A percentile compares a stretch with the other conserved stretches of the same genome.
These are phyloP conservation scores for Drosophila erecta DNA, from an alignment of 1,140 invertebrate genomes.

Conservation along the genomic window DNA sequence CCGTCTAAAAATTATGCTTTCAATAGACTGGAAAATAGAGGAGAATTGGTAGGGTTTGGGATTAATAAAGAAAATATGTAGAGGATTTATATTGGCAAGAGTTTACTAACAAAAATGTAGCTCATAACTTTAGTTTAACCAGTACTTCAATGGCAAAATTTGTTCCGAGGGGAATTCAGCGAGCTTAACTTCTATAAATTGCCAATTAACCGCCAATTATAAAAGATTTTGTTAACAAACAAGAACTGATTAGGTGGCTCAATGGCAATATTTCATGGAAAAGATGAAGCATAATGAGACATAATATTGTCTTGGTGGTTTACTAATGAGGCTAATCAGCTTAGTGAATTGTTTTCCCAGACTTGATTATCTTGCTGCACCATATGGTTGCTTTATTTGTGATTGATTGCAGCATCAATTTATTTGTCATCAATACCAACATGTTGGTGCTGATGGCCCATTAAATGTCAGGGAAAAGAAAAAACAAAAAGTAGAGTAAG, in stretches of 20 bases:
- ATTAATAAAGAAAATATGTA: neutral
- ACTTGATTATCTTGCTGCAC: slow-evolving; percentile 45
- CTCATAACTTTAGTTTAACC: neutral
- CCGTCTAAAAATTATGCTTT: slow-evolving; percentile 36
- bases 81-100: neutral
- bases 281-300: too few relatives aligned
- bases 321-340: slow-evolving; percentile 35
- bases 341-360: slow-evolving; percentile 37
- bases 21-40: slow-evolving; percentile 32
- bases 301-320: neutral
- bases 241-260: neutral
- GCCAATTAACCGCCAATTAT: too few relatives aligned
- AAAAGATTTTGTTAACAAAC: neutral
- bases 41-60: neutral
- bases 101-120: neutral
- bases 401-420: slow-evolving; percentile 71
- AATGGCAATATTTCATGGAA: neutral
- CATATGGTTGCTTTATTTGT: slow-evolving; percentile 43
- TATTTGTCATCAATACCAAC: slow-evolving; percentile 69
- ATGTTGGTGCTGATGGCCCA: slow-evolving; percentile 61
- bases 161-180: neutral
- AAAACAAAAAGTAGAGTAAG: slow-evolving; percentile 11
- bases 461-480: slow-evolving; percentile 45
- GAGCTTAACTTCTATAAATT: too few relatives aligned
- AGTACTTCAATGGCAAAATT: neutral